Evolutionary conservation across 1,140 invertebrate genomes (phyloP), one percentile per base, ranked within the genome.

Genomic region (Drosophila fuyamai): DNA sequence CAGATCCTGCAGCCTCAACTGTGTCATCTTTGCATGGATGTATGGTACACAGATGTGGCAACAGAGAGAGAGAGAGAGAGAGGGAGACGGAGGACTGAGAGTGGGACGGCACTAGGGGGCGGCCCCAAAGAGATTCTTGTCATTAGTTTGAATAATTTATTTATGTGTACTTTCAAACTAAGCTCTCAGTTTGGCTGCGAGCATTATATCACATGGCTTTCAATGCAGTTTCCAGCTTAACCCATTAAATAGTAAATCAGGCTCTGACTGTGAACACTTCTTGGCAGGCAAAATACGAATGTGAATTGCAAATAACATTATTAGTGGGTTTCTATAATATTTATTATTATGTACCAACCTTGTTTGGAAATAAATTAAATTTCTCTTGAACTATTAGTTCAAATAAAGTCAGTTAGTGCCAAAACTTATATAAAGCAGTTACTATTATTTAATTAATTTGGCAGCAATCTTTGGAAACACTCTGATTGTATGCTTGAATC

Each of bases 121-220:
- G 12, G 54, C 48, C 66, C 66, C 48, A 67, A 53, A 61, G 60
- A 56, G 51, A 56, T 61, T 44, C 50, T 71, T 71, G 68, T 71
- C 68, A 71, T 71, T 71, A 71, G 68, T 58, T 48, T 71, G 65
- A 71, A 71, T 71, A 41, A 71, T 71, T 71, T 71, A 71, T 71
- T 48, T 71, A n/a, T 57, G 50, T 70, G 48, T 55, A 68, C 35
- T 70, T 70, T 36, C 7, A 23, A 66, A 40, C 5, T 9, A 9
- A 35, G 38, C 35, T 41, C 46, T 38, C 10, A 35, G 16, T 10
- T 60, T 41, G 40, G 18, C 13, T 23, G 61, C 36, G 4, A 43
- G 38, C 8, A 38, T 36, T 61, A 41, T 60, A 14, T 12, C 60
- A 23, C 60, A 13, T 38, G 40, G 38, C 38, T 60, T 43, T 63